Evolutionary conservation across 2,113 vertebrate species (phyloP), one percentile per base, ranked within the genome.

Genomic region (Oncorhynchus masou): DNA sequence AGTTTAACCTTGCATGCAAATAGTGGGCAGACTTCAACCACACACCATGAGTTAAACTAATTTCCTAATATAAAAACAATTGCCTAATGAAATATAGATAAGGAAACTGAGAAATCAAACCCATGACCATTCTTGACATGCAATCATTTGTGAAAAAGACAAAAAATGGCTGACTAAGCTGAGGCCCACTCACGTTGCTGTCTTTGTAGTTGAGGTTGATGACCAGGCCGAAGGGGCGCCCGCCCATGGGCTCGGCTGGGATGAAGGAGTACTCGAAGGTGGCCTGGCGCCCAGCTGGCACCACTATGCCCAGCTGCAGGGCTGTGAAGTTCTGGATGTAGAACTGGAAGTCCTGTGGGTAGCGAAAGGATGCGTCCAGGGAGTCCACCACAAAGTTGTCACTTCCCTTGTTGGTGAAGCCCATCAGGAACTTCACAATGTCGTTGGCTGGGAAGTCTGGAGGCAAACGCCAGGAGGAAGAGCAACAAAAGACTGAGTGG

Each of bases 281-380:
- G 54, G 98, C 98, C 91, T 99, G 97, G 78, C 92, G 93, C 86
- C 95, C 92, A 0, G 96, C 93, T 2, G 95, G 96, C 54, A 99
- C 95, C 12, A 94, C 85, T 0, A 88, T 97, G 73, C 96, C 95
- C 65, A 99, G 91, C 88, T 96, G 94, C 5, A 99, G 95, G 19
- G 98, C 97, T 0, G 98, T 98, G 94, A 99, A 99, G 91, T 99
- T 99, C 94, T 99, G 98, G 88, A 99, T 99, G 75, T 96, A 99
- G 86, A 99, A 99, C 92, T 99, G 98, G 78, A 97, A 99, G 88
- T 99, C 98, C 85, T 92, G 98, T 27, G 98, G 98, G 75, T 99
- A 99, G 51, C 98, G 95, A 91, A 99, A 99, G 0, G 98, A 99
- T 15, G 98, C 98, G 64, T 99, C 98, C 0, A 99, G 92, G 66